These are phyloP conservation scores for Plectus sambesii DNA, from an alignment of 1,140 invertebrate genomes.

Conservation along the genomic window DNA sequence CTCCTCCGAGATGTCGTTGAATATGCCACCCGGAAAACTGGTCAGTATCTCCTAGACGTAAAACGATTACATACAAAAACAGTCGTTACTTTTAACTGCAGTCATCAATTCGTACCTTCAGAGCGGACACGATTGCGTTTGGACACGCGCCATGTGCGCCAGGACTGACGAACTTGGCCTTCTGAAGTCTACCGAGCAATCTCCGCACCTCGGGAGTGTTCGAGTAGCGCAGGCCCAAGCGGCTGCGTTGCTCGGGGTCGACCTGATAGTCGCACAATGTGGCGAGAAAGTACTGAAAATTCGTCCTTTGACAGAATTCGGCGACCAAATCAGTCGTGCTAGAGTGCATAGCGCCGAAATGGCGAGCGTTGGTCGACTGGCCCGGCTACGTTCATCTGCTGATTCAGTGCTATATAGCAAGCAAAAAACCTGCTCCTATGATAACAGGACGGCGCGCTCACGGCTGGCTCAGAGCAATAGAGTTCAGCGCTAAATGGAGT, in stretches of 20 bases:
- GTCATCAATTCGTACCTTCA: constrained; percentile 11
- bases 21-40: constrained; percentile 28
- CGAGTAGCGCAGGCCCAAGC: constrained; percentile 21
- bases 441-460: neutral
- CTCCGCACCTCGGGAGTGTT: constrained; percentile 28
- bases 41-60: constrained; percentile 24
- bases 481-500: neutral
- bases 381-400: neutral
- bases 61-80: constrained; percentile 5
- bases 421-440: constrained; percentile 2
- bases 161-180: constrained; percentile 11
- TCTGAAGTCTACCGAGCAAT: constrained; percentile 16
- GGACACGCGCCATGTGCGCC: constrained; percentile 21
- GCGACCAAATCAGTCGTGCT: constrained; percentile 3
- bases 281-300: constrained; percentile 27
- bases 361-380: constrained; percentile 4
- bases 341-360: no score
- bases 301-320: constrained; percentile 1
- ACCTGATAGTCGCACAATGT: constrained; percentile 20
- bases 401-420: neutral
- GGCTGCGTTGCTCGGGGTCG: constrained; percentile 13
- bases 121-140: constrained; percentile 21
- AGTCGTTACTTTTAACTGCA: neutral
- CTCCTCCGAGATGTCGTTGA: constrained; percentile 19
- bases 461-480: neutral